Evolutionary conservation across 1,140 invertebrate species (phyloP).

Genomic region (Meloidogyne exigua): DNA sequence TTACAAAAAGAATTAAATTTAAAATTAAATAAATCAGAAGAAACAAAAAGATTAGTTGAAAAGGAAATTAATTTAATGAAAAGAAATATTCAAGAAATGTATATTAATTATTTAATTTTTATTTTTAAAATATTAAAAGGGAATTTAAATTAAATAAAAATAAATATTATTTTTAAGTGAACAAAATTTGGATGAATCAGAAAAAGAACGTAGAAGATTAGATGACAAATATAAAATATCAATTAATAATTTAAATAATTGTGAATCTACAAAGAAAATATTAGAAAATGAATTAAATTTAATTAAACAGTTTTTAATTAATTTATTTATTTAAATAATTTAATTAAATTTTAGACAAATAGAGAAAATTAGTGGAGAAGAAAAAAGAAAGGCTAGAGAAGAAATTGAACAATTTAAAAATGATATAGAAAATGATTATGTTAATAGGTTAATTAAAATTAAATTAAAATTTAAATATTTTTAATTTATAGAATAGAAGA

Average conservation of each 20-base stretch:
- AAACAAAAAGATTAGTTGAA: conserved; percentile 52
- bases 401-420: conserved; percentile 57
- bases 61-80: conserved; percentile 58
- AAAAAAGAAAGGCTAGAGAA: conserved; percentile 53
- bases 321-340: background rate
- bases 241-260: conserved; percentile 50
- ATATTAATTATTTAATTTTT: conserved; percentile 6
- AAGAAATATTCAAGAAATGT: conserved; percentile 52
- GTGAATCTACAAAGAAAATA: conserved; percentile 56
- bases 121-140: too few species aligned
- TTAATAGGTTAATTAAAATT: conserved; percentile 44
- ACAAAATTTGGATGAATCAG: conserved; percentile 52
- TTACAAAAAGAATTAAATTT: conserved; percentile 50
- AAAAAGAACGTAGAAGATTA: conserved; percentile 51
- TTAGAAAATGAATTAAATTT: conserved; percentile 58
- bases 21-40: conserved; percentile 59
- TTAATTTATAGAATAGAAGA: conserved; percentile 58
- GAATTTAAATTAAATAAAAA: too few species aligned
- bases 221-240: conserved; percentile 57
- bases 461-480: too few species aligned
- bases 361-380: conserved; percentile 53
- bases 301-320: conserved; percentile 50
- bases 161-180: too few species aligned
- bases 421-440: conserved; percentile 59
- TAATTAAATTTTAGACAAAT: conserved; percentile 54